Conservation (phyloP, 2,888 invertebrate genomes). For the Lasioglossum pauxillum region DNA sequence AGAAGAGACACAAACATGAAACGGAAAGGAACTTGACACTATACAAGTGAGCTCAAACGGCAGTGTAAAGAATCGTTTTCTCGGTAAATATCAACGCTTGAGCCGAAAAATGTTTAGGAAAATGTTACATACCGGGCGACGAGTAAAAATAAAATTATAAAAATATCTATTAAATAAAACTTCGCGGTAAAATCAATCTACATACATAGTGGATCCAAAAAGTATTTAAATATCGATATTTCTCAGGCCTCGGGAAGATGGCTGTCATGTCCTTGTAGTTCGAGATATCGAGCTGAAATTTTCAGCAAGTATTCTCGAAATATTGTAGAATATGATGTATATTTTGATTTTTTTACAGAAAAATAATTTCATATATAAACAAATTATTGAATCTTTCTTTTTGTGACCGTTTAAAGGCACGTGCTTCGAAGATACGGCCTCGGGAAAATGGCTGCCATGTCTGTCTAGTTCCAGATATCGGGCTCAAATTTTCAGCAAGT, state of each 20-base stretch:
- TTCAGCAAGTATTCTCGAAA: neutral
- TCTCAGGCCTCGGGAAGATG: neutral
- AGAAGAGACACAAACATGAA: neutral
- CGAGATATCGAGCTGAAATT: neutral
- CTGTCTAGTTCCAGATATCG: neutral
- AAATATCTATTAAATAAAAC: neutral
- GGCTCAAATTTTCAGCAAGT: neutral
- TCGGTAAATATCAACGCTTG: neutral
- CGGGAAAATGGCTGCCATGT: neutral
- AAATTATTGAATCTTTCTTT: neutral
- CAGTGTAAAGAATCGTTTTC: neutral
- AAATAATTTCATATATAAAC: neutral
- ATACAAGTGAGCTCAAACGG: neutral
- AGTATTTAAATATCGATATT: too few species aligned
- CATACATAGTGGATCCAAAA: too few species aligned
- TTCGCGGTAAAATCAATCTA: neutral
- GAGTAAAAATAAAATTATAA: neutral
- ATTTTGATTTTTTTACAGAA: neutral
- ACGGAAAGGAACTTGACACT: neutral
- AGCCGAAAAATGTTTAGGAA: neutral
- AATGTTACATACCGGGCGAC: neutral
- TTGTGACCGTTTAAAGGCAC: neutral
- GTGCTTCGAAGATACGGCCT: neutral
- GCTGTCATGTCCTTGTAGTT: neutral
- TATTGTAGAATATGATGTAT: neutral